Conservation (phyloP, 2,888 invertebrate species). For the Caenorhabditis imperialis region DNA sequence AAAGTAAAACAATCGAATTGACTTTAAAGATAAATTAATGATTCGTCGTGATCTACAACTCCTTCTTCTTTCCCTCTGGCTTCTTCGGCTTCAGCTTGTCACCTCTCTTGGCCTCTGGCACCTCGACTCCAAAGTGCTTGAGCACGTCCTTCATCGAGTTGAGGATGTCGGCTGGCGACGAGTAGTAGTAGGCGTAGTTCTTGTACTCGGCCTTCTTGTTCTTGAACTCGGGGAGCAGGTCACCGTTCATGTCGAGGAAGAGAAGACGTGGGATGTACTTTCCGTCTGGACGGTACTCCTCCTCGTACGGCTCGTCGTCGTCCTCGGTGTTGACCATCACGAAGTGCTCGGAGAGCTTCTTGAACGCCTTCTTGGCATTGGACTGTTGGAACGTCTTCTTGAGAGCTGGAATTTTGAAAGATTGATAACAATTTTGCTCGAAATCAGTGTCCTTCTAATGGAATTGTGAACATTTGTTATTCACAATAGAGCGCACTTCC, state of each 20-base stretch:
- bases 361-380: conserved; percentile 78
- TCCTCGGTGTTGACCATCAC: conserved; percentile 80
- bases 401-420: conserved; percentile 65
- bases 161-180: conserved; percentile 77
- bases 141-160: conserved; percentile 77
- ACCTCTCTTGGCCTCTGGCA: conserved; percentile 73
- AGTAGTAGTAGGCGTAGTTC: conserved; percentile 78
- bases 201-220: conserved; percentile 78
- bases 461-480: background rate
- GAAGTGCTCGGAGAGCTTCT: conserved; percentile 78
- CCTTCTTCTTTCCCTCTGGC: conserved; percentile 66
- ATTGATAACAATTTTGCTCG: too few species aligned
- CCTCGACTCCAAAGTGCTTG: conserved; percentile 72
- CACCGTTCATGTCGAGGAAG: conserved; percentile 77
- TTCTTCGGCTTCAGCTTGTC: conserved; percentile 75
- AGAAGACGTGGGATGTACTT: conserved; percentile 77
- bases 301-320: conserved; percentile 79
- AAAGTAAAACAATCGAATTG: conserved; percentile 3
- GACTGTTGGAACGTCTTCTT: conserved; percentile 78
- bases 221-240: conserved; percentile 73
- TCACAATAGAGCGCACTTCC: background rate
- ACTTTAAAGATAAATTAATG: conserved; percentile 20
- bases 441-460: too few species aligned
- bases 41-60: conserved; percentile 51
- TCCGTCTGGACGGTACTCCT: conserved; percentile 77